These are phyloP conservation scores for Callinectes sapidus DNA, from an alignment of 2,888 invertebrate genomes.

Conservation along the genomic window DNA sequence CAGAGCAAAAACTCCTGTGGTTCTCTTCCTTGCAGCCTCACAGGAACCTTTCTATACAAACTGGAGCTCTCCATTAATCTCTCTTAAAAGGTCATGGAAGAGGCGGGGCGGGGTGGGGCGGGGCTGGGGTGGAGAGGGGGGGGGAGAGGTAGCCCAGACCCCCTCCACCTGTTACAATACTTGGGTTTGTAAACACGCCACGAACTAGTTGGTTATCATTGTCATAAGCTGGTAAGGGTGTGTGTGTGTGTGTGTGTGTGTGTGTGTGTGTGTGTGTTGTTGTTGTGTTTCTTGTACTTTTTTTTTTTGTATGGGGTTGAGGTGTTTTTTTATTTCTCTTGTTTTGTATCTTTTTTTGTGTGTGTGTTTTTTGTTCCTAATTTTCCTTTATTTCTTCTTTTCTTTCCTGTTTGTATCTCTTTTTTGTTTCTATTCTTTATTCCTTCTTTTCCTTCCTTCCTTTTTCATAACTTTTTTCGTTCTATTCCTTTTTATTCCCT, in stretches of 20 bases:
- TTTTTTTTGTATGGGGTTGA: no score
- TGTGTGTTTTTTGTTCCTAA: neutral
- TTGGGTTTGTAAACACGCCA: neutral
- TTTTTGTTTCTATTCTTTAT: neutral
- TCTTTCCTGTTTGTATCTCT: no score
- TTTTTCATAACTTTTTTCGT: neutral
- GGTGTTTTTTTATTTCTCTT: neutral
- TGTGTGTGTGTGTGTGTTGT: no score
- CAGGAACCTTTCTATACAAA: neutral
- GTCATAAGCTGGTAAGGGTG: neutral
- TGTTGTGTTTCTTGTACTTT: neutral
- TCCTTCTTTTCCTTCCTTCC: neutral
- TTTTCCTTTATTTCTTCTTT: neutral
- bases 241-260: no score
- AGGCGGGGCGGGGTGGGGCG: neutral
- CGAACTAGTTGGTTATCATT: neutral
- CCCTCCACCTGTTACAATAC: neutral
- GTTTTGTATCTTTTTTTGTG: neutral
- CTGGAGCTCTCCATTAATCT: neutral
- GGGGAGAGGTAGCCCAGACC: neutral
- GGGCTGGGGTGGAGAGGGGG: neutral
- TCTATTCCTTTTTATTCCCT: neutral
- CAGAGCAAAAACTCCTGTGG: neutral
- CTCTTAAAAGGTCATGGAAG: slow-evolving; percentile 11
- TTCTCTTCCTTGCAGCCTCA: neutral